phyloP scores from a whole-genome alignment of 2,113 vertebrate species.

The Xenopus borealis region DNA sequence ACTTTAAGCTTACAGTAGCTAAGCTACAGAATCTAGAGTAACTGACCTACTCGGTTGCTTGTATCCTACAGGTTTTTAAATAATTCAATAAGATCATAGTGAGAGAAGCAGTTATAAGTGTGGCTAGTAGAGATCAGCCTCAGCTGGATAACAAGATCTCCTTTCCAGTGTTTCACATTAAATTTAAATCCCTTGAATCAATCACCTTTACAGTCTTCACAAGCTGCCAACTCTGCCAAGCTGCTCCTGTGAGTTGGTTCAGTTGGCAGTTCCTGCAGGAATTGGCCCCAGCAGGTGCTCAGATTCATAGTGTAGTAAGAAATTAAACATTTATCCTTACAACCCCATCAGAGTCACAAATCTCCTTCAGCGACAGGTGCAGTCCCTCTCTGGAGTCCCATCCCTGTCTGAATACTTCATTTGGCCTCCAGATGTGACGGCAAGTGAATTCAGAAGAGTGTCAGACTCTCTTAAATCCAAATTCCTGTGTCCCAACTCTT shows the following conservation, averaged over 20 bases:
- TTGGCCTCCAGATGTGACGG: constrained; percentile 38
- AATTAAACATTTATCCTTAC: constrained; percentile 44
- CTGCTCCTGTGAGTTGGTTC: constrained; percentile 14
- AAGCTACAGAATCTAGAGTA: too few relatives aligned
- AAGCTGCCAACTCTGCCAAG: constrained; percentile 7
- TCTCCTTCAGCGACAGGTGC: constrained; percentile 33
- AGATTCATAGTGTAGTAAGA: constrained; percentile 6
- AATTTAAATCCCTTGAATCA: constrained; percentile 37
- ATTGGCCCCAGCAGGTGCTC: constrained; percentile 28
- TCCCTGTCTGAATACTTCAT: constrained; percentile 36
- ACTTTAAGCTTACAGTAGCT: too few relatives aligned
- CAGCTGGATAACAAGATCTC: constrained; percentile 10
- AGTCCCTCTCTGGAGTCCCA: not conserved
- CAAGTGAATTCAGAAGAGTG: constrained; percentile 24
- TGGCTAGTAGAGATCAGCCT: constrained; percentile 8
- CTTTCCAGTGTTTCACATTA: constrained; percentile 29
- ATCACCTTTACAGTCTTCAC: constrained; percentile 38
- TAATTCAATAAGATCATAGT: constrained; percentile 28
- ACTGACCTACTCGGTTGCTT: constrained; percentile 11
- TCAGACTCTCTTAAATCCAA: constrained; percentile 18
- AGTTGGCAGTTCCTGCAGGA: constrained; percentile 19
- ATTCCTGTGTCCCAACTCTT: not conserved
- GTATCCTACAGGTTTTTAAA: constrained; percentile 20
- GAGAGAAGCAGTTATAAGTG: constrained; percentile 4
- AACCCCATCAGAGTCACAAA: constrained; percentile 12